Base-by-base conservation (phyloP, 30 jellyfish, hydroid and myxozoan species). In the Pelagia noctiluca region DNA sequence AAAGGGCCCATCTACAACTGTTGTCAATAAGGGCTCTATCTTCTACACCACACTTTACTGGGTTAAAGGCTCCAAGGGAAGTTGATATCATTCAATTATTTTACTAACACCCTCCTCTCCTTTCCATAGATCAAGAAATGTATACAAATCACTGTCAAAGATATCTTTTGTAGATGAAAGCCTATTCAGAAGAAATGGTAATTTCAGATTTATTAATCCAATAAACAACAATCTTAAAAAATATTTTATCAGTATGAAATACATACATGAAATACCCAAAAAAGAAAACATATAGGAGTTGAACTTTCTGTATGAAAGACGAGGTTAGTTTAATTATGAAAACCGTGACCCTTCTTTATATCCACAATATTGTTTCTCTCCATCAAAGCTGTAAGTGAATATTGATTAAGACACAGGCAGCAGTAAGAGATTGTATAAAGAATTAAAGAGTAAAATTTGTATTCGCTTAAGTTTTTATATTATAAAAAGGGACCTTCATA, bases 111-210 rank as follows among this genome's bases (percentile, higher is more conserved):
- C 2, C 16, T 31, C n/a, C 50, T 48, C 3, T 75, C 33, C 11
- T 1, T 75, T 46, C 48, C 63, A 12, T 37, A 83, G 93, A 48
- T 83, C 93, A 31, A 57, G 24, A 8, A 83, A 75, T 61, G 46
- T 76, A n/a, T 83, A 83, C 42, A 54, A 62, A 34, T 32, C 75
- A 2, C 70, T 83, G 18, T 52, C 81, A 33, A 71, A 46, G 35
- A 72, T 24, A 29, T 83, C 93, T 0, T 34, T 1, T 35, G 62
- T 71, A 25, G 93, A 83, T 34, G 86, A 83, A 28, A 63, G 63
- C 50, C 70, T 83, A 3, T 83, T 83, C 48, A 74, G 61, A n/a
- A 46, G 29, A 28, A 71, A 52, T 19, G 75, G 93, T 83, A 54
- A 11, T 64, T 57, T 19, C 23, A 57, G 8, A 5, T 19, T 57